These are phyloP conservation scores for Onychomys arenicola DNA, from an alignment of 2,797 vertebrate genomes.

Conservation along the genomic window DNA sequence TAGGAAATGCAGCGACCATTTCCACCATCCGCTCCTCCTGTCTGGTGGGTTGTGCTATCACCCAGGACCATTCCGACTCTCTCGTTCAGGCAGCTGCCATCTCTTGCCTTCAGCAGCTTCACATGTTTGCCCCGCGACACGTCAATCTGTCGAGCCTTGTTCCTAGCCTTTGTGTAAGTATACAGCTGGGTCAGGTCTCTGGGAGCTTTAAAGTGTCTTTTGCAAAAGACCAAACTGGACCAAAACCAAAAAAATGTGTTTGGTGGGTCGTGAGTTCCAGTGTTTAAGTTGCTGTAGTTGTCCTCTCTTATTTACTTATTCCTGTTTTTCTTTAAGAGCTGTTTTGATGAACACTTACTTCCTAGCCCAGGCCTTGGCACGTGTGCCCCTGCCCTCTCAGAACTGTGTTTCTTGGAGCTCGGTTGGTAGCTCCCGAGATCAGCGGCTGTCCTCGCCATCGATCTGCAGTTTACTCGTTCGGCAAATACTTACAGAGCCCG, in stretches of 20 bases:
- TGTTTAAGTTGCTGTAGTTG: neutral
- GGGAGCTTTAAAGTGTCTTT: constrained; percentile 36
- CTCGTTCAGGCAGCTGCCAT: constrained; percentile 99
- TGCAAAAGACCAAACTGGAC: constrained; percentile 33
- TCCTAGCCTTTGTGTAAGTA: constrained; percentile 98
- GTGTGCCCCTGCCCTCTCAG: neutral
- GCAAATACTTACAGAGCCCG: neutral
- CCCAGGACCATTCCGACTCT: constrained; percentile 98
- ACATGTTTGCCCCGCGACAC: constrained; percentile 99
- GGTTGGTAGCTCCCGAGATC: neutral
- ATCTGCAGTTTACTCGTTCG: constrained; percentile 10
- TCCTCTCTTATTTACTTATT: neutral
- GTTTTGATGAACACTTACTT: constrained; percentile 50
- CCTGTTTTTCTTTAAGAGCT: constrained; percentile 56
- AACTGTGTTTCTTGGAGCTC: constrained; percentile 48
- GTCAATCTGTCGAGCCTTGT: constrained; percentile 99
- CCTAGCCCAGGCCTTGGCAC: neutral
- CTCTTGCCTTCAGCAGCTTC: constrained; percentile 98
- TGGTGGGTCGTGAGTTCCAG: neutral
- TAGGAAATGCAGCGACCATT: constrained; percentile 96
- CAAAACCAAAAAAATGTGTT: constrained; percentile 1
- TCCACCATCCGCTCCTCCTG: constrained; percentile 99
- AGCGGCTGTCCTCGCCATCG: neutral
- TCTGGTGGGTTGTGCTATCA: constrained; percentile 98
- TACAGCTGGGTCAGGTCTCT: constrained; percentile 38